Evolutionary conservation across 2,888 invertebrate species (phyloP), one percentile per base, ranked within the genome.

Genomic region (Stenodema calcarata): DNA sequence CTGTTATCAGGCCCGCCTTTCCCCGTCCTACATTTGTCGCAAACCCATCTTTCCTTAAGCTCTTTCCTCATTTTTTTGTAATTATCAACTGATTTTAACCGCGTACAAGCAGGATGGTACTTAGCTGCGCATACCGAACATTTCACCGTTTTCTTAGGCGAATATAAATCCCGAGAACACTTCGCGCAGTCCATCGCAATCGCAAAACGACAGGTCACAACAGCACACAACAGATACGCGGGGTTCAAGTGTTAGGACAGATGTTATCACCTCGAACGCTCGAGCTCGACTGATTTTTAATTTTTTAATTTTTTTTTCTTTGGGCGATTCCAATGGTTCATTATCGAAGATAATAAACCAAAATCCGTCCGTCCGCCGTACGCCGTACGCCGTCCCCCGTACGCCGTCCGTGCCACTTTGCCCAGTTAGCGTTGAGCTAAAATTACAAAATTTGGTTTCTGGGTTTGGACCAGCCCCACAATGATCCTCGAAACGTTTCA

Each of bases 81-180:
- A n/a, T 83, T 83, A 14, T 83, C 83, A 11, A 41, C 12, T 18
- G 83, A 69, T 70, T 70, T 83, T 2, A 83, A 16, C 4, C 83
- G 0, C 41, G 83, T 70, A 41, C 83, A 83, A 0, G 35, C 6
- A 0, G 83, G 83, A 41, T 83, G 83, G 28, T 18, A 83, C 9
- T 23, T 18, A 0, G 11, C 3, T 2, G n/a, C 0, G 18, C 70
- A 83, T 7, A 18, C 14, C 18, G 70, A 41, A n/a, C 83, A 83
- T 35, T 54, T 35, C 2, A 42, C 70, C 12, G 83, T 83, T n/a
- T 76, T 78, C 16, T 23, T 54, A 44, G 76, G 76, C 28, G 75
- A 85, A 16, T 30, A 54, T 16, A 73, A 41, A 30, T 82, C 82
- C 1, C 82, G 30, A 1, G 7, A 23, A 82, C 82, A 82, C n/a